Evolutionary conservation across 2,888 invertebrate genomes (phyloP), one percentile per base, ranked within the genome.

Genomic region (Sinelater perroti): DNA sequence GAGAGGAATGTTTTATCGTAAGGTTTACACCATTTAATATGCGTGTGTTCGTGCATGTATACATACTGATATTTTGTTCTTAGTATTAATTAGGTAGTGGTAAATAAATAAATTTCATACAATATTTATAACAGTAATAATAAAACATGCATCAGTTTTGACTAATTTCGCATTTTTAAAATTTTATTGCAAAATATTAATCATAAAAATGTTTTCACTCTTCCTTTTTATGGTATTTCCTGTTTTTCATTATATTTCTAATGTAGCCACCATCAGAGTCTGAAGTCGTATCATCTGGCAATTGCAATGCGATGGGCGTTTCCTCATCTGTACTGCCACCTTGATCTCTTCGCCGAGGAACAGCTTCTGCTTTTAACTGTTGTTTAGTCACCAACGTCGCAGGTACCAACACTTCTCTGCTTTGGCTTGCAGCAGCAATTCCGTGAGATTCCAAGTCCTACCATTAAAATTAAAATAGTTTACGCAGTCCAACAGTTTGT

Each of bases 321-420:
- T 64, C 64, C 36, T 70, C 69, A 24, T 69, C 67, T 7, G 67
- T 67, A 44, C 66, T 69, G 38, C 18, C 61, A 40, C 14, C 53
- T 24, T 42, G 56, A 35, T 20, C 52, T 59, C 38, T 67, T 47
- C 40, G 62, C 57, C 35, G 61, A 20, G 64, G 65, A 14, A 42
- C 30, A 7, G 67, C 66, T 18, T 64, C 64, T 10, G 62, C 62
- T 35, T 65, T 59, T 20, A 71, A 49, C 24, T 69, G 68, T 54
- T 70, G 64, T 49, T 71, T 71, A 5, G 70, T 69, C 31, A 70
- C 20, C 31, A 69, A 35, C n/a, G 42, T 35, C 7, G 63, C 24
- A 3, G 56, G 54, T 6, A 21, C 47, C 5, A 62, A 24, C n/a
- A 38, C 40, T 14, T 61, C 64, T 10, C 42, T 50, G 10, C 51